These are phyloP conservation scores for Hipposideros larvatus DNA, from an alignment of 2,797 vertebrate genomes.

Conservation along the genomic window DNA sequence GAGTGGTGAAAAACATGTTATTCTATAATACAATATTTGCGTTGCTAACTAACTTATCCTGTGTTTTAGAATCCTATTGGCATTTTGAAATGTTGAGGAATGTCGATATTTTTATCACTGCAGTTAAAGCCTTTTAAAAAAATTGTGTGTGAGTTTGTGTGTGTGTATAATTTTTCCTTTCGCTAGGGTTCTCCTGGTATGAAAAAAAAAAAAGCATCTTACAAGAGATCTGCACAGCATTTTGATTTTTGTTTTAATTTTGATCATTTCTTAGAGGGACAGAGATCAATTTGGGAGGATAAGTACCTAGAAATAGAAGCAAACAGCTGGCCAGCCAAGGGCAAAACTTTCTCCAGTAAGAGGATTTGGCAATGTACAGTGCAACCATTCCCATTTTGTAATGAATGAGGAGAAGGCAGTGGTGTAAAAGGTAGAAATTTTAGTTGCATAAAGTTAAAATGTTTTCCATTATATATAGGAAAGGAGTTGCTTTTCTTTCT, in stretches of 20 bases:
- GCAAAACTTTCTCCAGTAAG: not conserved
- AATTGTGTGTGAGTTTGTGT: not conserved
- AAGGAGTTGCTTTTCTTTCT: not conserved
- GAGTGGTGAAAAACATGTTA: constrained; percentile 17
- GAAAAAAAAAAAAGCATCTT: not conserved
- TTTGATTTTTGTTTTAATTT: not conserved
- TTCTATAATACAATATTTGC: not conserved
- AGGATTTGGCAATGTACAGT: not conserved
- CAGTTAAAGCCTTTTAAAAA: constrained; percentile 10
- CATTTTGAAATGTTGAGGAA: constrained; percentile 45
- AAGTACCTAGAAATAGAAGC: not conserved
- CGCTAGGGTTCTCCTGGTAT: not conserved
- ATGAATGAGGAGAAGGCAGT: not conserved
- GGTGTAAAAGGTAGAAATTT: not conserved
- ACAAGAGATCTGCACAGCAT: not conserved
- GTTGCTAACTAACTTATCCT: not conserved
- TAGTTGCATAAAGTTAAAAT: not conserved
- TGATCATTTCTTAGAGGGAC: not conserved
- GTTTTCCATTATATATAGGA: not conserved
- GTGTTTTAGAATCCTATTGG: constrained; percentile 2
- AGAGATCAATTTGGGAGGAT: not conserved
- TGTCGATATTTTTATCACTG: constrained; percentile 13
- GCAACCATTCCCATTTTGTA: not conserved
- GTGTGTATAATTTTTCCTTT: not conserved
- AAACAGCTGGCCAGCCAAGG: not conserved